Percentiles rank a stretch among this genome's conserved stretches.
Evolutionary conservation across 2,797 vertebrate species (phyloP).

Genomic region (Silurus aristotelis): DNA sequence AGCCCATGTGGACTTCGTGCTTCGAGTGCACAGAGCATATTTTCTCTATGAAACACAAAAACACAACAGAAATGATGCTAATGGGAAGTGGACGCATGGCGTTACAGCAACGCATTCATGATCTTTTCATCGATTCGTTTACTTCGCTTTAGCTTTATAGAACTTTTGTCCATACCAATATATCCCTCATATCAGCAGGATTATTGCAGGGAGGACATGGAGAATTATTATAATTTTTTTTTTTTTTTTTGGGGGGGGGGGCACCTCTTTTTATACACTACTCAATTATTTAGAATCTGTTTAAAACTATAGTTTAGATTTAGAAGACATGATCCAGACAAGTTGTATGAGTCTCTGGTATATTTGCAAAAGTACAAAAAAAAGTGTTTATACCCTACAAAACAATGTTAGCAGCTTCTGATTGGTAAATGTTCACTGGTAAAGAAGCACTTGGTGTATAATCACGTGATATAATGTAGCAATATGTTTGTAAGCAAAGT

Average conservation of each 20-base stretch:
- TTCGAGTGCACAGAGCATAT: slow-evolving; percentile 66
- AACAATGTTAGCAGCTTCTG: no score
- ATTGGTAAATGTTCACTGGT: no score
- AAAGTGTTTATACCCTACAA: no score
- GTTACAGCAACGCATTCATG: background rate
- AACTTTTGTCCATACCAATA: background rate
- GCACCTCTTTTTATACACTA: background rate
- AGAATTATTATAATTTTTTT: background rate
- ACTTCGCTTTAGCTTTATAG: background rate
- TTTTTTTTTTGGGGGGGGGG: no score
- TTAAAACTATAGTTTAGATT: no score
- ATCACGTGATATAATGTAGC: no score
- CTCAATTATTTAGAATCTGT: no score
- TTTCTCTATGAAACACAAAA: slow-evolving; percentile 50
- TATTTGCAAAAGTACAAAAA: no score
- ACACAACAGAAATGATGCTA: background rate
- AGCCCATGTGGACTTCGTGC: slow-evolving; percentile 59
- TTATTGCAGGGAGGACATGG: background rate
- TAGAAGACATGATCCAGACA: no score
- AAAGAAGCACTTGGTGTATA: no score
- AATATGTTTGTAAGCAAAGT: background rate
- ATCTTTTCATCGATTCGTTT: background rate
- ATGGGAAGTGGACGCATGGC: background rate
- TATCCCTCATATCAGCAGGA: background rate
- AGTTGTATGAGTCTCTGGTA: no score